Evolutionary conservation across 92 coral and sea anemone genomes (phyloP), one percentile per base, ranked within the genome.

Genomic region (Parazoanthus darwini): DNA sequence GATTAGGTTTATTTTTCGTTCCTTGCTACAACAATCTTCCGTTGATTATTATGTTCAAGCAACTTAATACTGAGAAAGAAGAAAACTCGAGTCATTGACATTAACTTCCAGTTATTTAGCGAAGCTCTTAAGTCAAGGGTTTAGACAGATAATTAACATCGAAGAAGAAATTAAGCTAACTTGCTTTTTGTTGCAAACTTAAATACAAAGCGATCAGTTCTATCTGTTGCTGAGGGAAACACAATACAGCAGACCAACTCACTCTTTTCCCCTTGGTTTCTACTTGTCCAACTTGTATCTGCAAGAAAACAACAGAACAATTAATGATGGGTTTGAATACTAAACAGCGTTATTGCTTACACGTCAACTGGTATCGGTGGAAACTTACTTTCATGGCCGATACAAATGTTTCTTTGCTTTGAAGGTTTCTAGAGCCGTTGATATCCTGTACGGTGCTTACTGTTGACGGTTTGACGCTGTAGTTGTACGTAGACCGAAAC

Each of bases 271-370:
- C 79, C 37, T 46, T 20, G 7, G 63, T 10, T 23, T 26, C 26
- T 11, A 15, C 77, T 13, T 44, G 44, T 2, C 87, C 79, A 25
- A 84, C 44, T 84, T 84, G 87, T 84, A 84, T 84, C 87, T 84
- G 29, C n/a, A 71, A 44, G 38, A 84, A 66, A 71, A 68, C 22
- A 50, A 26, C 5, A 82, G 78, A 16, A 43, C 42, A 48, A 0
- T 70, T 84, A 65, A 42, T 39, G 39, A 36, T 26, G 22, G 46
- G 33, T 2, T 65, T 82, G 33, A 35, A 82, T 65, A 13, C 44
- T 66, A 82, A 82, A 66, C 85, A 33, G 44, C 48, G 43, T 7
- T 63, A 65, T n/a, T 68, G 77, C 14, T 2, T 44, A 29, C 37
- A 70, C 13, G n/a, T 67, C 7, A 35, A 18, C 25, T 25, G 16